These are phyloP conservation scores for Sminthurides aquaticus DNA, from an alignment of 2,888 invertebrate species.

Conservation along the genomic window DNA sequence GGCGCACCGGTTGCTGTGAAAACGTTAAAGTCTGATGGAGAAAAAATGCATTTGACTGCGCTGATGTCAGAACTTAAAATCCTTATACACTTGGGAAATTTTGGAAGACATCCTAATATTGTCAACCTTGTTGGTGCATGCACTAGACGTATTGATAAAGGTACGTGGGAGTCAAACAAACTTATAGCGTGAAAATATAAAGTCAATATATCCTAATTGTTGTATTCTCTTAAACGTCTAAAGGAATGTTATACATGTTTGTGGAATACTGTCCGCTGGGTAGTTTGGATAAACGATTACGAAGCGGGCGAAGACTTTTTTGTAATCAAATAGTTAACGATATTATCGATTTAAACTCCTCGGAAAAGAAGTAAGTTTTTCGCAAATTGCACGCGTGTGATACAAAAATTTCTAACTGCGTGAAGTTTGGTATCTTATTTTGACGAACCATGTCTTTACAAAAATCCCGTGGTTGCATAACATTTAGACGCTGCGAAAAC, in stretches of 20 bases:
- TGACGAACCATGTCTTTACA: too few relatives aligned
- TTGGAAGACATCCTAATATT: constrained; percentile 20
- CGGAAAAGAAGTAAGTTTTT: too few relatives aligned
- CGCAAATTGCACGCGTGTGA: too few relatives aligned
- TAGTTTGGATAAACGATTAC: constrained; percentile 16
- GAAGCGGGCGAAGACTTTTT: constrained; percentile 1
- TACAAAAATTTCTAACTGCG: too few relatives aligned
- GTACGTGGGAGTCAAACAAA: too few relatives aligned
- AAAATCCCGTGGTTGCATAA: not conserved
- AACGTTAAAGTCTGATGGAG: constrained; percentile 14
- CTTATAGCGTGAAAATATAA: too few relatives aligned
- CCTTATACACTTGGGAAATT: constrained; percentile 16
- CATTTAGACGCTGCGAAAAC: constrained; percentile 12
- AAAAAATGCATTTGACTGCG: constrained; percentile 19
- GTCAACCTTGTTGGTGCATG: constrained; percentile 22
- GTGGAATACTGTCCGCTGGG: constrained; percentile 21
- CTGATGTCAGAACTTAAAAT: constrained; percentile 24
- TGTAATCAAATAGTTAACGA: constrained; percentile 14
- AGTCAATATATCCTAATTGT: too few relatives aligned
- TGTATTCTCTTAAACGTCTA: too few relatives aligned
- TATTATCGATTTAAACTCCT: constrained; percentile 8
- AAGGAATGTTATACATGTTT: constrained; percentile 19
- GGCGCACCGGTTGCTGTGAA: constrained; percentile 16
- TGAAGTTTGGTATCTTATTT: too few relatives aligned
- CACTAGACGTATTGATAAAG: constrained; percentile 12